Evolutionary conservation across 53 echinoderm and acorn worm genomes (phyloP).

Genomic region (Zoroaster sp.): DNA sequence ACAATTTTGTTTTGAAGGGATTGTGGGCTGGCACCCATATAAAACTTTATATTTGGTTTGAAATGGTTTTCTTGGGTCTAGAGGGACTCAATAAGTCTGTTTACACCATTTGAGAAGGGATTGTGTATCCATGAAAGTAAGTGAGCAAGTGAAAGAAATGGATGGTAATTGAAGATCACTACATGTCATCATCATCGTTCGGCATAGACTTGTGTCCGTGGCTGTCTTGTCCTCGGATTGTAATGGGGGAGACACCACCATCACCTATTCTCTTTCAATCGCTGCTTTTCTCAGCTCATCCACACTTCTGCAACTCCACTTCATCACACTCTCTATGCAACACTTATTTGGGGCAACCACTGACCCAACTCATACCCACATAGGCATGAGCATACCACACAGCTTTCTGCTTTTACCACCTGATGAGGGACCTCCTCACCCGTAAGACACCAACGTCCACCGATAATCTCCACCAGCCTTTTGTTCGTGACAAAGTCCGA

Average conservation of each 20-base stretch:
- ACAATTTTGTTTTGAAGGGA: too few relatives aligned
- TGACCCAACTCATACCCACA: not conserved
- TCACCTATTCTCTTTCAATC: not conserved
- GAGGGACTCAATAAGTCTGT: too few relatives aligned
- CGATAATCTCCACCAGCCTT: not conserved
- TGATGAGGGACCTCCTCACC: too few relatives aligned
- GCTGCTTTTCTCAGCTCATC: too few relatives aligned
- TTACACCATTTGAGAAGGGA: too few relatives aligned
- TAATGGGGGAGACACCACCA: not conserved
- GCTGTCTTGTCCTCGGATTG: not conserved
- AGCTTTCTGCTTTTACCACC: not conserved
- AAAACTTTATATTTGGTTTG: too few relatives aligned
- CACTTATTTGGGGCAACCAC: not conserved
- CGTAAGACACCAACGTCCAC: not conserved
- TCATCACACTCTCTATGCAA: not conserved
- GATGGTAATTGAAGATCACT: too few relatives aligned
- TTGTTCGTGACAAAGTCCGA: not conserved
- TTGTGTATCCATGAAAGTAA: too few relatives aligned
- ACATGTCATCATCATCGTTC: not conserved
- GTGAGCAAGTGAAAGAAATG: too few relatives aligned
- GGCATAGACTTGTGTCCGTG: not conserved
- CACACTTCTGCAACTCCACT: too few relatives aligned
- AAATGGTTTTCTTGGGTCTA: too few relatives aligned
- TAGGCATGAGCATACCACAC: not conserved
- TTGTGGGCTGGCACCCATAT: too few relatives aligned